Percentiles rank a stretch among this genome's conserved stretches.
phyloP scores from a whole-genome alignment of 2,797 vertebrate species.

The Callimico goeldii region DNA sequence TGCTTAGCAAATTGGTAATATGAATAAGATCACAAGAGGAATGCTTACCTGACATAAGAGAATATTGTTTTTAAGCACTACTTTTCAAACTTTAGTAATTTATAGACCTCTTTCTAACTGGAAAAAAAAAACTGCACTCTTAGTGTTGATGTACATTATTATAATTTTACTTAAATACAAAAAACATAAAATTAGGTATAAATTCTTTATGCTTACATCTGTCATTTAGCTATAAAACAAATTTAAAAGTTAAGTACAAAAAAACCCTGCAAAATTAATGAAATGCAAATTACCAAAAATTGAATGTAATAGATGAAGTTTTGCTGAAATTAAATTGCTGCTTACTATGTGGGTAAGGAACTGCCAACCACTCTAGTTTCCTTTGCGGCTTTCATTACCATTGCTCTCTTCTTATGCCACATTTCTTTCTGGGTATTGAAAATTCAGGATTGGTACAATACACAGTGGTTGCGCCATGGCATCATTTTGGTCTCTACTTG shows the following conservation, averaged over 20 bases:
- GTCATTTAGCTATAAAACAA: conserved; percentile 48
- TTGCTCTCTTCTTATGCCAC: not conserved
- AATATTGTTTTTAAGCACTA: conserved; percentile 36
- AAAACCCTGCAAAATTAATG: conserved; percentile 18
- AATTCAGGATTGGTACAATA: not conserved
- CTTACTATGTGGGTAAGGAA: not conserved
- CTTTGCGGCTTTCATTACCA: not conserved
- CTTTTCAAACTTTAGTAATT: conserved; percentile 57
- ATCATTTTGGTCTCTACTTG: conserved; percentile 16
- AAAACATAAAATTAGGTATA: conserved; percentile 41
- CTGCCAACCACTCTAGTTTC: not conserved
- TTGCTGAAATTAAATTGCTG: conserved; percentile 8
- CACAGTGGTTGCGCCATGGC: not conserved
- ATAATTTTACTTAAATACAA: conserved; percentile 55
- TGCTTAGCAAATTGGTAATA: conserved; percentile 53
- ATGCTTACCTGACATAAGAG: conserved; percentile 37
- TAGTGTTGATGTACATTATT: not conserved
- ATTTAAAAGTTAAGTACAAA: conserved; percentile 39
- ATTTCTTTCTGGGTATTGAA: not conserved
- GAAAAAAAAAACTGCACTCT: not conserved
- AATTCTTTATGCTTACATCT: conserved; percentile 46
- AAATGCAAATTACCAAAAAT: conserved; percentile 32
- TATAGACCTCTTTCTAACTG: conserved; percentile 19
- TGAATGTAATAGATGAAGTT: not conserved
- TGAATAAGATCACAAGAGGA: conserved; percentile 50